Percentiles rank a stretch among this genome's conserved stretches.
Conservation (phyloP, 2,797 vertebrate species). For the Hybognathus amarus region DNA sequence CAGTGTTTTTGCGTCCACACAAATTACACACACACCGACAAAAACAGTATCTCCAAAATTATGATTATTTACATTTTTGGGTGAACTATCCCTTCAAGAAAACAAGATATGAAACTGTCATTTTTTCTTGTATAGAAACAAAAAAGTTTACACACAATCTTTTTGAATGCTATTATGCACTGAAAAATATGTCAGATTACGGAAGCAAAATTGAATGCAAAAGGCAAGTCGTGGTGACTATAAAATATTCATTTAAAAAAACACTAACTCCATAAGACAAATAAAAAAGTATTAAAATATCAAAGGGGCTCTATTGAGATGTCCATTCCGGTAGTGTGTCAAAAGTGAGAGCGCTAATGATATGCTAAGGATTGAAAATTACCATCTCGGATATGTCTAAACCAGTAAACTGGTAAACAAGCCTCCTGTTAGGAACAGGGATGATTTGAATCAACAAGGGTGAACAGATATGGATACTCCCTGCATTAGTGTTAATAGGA, state of each 20-base stretch:
- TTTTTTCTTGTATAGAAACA: too few species aligned
- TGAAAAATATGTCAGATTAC: not conserved
- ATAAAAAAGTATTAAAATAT: conserved; percentile 72
- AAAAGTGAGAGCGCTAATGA: conserved; percentile 89
- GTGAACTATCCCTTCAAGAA: not conserved
- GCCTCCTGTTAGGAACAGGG: conserved; percentile 93
- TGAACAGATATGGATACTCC: conserved; percentile 99
- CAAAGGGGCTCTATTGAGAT: conserved; percentile 75
- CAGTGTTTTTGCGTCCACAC: not conserved
- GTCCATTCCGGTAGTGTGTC: conserved; percentile 86
- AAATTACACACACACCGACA: not conserved
- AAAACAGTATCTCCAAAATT: not conserved
- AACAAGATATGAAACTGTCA: not conserved
- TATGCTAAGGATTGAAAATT: conserved; percentile 91
- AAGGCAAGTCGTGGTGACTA: conserved; percentile 70
- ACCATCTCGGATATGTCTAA: conserved; percentile 93
- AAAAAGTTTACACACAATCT: too few species aligned
- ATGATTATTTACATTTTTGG: not conserved
- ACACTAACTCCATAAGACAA: not conserved
- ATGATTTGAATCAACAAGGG: conserved; percentile 99
- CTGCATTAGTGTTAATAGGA: conserved; percentile 99
- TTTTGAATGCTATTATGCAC: not conserved
- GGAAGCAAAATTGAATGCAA: not conserved
- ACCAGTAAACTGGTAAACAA: conserved; percentile 98
- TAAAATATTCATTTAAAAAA: conserved; percentile 80